Conservation (phyloP, 2,888 invertebrate genomes). For the Drosophila nr. fundita region DNA sequence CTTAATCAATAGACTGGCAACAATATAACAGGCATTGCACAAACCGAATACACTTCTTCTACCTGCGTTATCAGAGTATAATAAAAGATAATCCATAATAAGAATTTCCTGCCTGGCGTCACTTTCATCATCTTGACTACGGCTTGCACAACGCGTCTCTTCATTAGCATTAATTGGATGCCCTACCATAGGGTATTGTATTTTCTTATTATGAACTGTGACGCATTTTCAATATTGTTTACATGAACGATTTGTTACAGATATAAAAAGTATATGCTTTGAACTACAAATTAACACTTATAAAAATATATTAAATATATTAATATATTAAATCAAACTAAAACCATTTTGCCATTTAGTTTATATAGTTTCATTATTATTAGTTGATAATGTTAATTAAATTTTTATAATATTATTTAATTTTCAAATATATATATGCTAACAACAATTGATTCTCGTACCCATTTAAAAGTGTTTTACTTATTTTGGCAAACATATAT, state of each 20-base stretch:
- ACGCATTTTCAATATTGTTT: not conserved
- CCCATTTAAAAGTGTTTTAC: not conserved
- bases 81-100: slow-evolving; percentile 11
- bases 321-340: not conserved
- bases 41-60: not conserved
- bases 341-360: not conserved
- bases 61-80: not conserved
- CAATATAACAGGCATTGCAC: not conserved
- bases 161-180: not conserved
- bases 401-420: not conserved
- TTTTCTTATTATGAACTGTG: not conserved
- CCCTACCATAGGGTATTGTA: not conserved
- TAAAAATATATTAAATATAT: not conserved
- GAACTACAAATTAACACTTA: not conserved
- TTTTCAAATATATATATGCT: not conserved
- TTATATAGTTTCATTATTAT: not conserved
- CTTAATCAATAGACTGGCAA: not conserved
- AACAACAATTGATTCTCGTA: not conserved
- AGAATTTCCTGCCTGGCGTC: slow-evolving; percentile 10
- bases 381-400: not conserved
- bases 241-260: not conserved
- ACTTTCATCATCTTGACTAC: not conserved
- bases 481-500: not conserved
- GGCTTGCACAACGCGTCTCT: not conserved
- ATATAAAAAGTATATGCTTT: not conserved